A percentile compares a stretch with the other conserved stretches of the same genome.
Conservation (phyloP, 2,113 vertebrate genomes). For the Trichomycterus rosablanca region DNA sequence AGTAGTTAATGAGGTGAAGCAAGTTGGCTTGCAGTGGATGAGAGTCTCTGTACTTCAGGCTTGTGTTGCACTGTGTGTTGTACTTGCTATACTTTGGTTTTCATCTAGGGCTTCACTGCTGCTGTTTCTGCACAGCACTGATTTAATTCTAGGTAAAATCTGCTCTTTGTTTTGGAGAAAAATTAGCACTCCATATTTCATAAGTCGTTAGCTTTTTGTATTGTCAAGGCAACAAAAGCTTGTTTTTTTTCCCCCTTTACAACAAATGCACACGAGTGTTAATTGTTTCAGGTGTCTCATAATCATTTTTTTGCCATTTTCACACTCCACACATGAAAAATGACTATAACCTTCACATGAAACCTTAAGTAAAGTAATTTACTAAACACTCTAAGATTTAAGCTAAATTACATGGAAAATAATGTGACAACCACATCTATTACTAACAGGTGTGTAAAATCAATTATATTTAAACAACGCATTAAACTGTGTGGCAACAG, state of each 20-base stretch:
- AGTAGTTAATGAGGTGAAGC: slow-evolving; percentile 30
- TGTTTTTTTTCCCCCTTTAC: not conserved
- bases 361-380: too few relatives aligned
- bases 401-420: too few relatives aligned
- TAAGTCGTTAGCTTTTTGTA: slow-evolving; percentile 43
- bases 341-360: too few relatives aligned
- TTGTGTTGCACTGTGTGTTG: slow-evolving; percentile 21
- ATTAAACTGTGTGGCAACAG: too few relatives aligned
- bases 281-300: too few relatives aligned
- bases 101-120: slow-evolving; percentile 31
- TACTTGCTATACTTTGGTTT: slow-evolving; percentile 44
- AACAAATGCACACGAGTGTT: not conserved
- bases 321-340: too few relatives aligned
- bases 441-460: too few relatives aligned
- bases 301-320: too few relatives aligned
- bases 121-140: slow-evolving; percentile 3
- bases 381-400: too few relatives aligned
- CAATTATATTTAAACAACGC: too few relatives aligned
- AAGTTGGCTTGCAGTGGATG: not conserved
- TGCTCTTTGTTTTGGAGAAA: slow-evolving; percentile 44
- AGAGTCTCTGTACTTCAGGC: not conserved
- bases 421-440: too few relatives aligned
- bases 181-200: slow-evolving; percentile 49
- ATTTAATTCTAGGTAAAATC: slow-evolving; percentile 61
- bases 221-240: slow-evolving; percentile 7